Base-by-base conservation (phyloP, 1,140 invertebrate species). In the Megalopta genalis region DNA sequence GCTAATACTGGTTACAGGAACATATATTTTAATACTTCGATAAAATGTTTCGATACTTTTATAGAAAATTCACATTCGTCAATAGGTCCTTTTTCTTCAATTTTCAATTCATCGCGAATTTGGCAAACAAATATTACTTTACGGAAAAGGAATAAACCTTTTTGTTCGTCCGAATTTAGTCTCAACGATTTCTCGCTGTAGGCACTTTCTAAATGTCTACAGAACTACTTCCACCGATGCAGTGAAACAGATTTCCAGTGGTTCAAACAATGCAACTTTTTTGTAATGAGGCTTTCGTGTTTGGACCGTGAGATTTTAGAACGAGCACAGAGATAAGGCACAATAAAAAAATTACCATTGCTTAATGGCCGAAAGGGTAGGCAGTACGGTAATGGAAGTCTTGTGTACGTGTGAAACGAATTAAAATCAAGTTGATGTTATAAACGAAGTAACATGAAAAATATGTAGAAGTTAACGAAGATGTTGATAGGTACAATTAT, bases 271-370 rank as follows among this genome's bases (percentile, higher is more conserved):
- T n/a, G 7, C 54, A 60, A 71, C 49, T 32, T 72, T 49, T 18
- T 49, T 63, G 18, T 72, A 63, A 72, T 62, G 70, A 59, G 10
- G 46, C 14, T 72, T 10, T 27, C 59, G 18, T 72, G 70, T 72
- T 32, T 2, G 18, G 1, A 18, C 25, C 32, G n/a, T 12, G 70
- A 49, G 46, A 72, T 62, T 63, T 6, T 21, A 18, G 21, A 60
- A 23, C 54, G 23, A 27, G 18, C 18, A 0, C 52, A 10, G 32
- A 23, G 39, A 54, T n/a, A n/a, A 23, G 21, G 25, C 23, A 67
- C 23, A 39, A n/a, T 7, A 54, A 52, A 57, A 57, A n/a, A 57
- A 57, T 57, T 7, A n/a, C 8, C 21, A n/a, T n/a, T 8, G 18
- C 21, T 57, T 54, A 54, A 54, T 21, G 49, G 49, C 5, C 21